A percentile compares a stretch with the other conserved stretches of the same genome.
These are phyloP conservation scores for Tamandua tetradactyla DNA, from an alignment of 2,797 vertebrate species.

Conservation along the genomic window DNA sequence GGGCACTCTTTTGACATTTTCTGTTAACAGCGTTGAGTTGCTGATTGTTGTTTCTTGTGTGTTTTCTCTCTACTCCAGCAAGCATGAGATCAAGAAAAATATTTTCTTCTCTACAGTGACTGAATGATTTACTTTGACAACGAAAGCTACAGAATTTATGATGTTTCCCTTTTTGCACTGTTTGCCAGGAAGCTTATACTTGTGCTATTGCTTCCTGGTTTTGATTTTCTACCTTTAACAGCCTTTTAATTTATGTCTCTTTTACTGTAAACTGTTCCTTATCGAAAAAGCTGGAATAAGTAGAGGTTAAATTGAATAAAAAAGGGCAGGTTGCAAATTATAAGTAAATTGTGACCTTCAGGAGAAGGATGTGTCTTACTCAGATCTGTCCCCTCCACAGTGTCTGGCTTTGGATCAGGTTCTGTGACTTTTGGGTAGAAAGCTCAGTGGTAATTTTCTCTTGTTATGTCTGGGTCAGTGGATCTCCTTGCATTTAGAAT, in stretches of 20 bases:
- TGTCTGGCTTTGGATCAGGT: background rate
- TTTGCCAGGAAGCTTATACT: background rate
- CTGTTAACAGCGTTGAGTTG: background rate
- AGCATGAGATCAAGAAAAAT: background rate
- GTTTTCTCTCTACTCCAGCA: constrained; percentile 19
- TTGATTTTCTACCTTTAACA: background rate
- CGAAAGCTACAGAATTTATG: background rate
- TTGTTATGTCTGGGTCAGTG: too few species aligned
- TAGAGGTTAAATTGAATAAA: background rate
- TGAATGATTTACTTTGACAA: background rate
- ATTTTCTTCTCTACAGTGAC: background rate
- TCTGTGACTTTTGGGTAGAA: background rate
- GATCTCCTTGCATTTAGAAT: background rate
- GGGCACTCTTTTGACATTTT: background rate
- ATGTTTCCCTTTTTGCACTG: background rate
- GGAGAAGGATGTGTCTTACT: background rate
- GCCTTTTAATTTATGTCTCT: background rate
- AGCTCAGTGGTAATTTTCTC: background rate
- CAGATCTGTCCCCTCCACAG: background rate
- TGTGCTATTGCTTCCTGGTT: background rate
- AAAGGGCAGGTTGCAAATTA: background rate
- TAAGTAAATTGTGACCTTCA: background rate
- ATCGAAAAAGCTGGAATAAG: background rate
- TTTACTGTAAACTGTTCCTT: background rate
- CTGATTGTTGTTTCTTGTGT: background rate